These are phyloP conservation scores for Luperina nickerlii DNA, from an alignment of 2,888 invertebrate species.

Conservation along the genomic window DNA sequence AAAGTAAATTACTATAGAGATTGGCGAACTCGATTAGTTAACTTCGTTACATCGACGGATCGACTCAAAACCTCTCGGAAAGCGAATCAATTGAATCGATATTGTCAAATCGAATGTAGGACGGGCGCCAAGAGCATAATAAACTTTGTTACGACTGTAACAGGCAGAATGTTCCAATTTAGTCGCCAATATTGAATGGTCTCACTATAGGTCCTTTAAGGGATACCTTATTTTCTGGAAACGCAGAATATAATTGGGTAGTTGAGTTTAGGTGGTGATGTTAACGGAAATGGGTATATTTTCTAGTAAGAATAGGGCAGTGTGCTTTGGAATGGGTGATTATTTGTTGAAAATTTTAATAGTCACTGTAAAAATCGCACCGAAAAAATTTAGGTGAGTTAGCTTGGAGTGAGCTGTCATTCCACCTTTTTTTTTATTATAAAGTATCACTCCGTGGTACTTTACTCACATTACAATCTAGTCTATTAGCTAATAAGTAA, in stretches of 20 bases:
- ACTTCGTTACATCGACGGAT: slow-evolving; percentile 69
- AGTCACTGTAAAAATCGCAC: too few species aligned
- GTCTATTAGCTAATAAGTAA: too few species aligned
- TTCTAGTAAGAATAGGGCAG: neutral
- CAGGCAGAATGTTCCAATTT: slow-evolving; percentile 73
- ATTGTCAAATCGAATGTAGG: slow-evolving; percentile 82
- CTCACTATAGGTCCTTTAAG: slow-evolving; percentile 60
- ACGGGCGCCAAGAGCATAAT: slow-evolving; percentile 86
- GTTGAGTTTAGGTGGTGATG: slow-evolving; percentile 28
- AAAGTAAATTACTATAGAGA: slow-evolving; percentile 58
- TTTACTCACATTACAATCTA: too few species aligned
- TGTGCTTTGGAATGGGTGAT: neutral
- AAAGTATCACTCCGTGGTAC: too few species aligned
- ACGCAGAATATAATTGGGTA: slow-evolving; percentile 49
- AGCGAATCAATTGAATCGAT: slow-evolving; percentile 82
- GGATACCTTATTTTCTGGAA: slow-evolving; percentile 50
- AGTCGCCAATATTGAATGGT: slow-evolving; percentile 72
- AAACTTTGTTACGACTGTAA: slow-evolving; percentile 79
- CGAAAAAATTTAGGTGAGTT: too few species aligned
- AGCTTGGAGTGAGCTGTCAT: too few species aligned
- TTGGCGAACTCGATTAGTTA: slow-evolving; percentile 70
- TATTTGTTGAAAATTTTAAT: neutral
- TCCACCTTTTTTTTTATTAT: too few species aligned
- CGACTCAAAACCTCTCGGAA: slow-evolving; percentile 73
- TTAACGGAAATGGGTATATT: slow-evolving; percentile 13